Evolutionary conservation across 2,113 vertebrate genomes (phyloP).

Genomic region (Erythrolamprus reginae): DNA sequence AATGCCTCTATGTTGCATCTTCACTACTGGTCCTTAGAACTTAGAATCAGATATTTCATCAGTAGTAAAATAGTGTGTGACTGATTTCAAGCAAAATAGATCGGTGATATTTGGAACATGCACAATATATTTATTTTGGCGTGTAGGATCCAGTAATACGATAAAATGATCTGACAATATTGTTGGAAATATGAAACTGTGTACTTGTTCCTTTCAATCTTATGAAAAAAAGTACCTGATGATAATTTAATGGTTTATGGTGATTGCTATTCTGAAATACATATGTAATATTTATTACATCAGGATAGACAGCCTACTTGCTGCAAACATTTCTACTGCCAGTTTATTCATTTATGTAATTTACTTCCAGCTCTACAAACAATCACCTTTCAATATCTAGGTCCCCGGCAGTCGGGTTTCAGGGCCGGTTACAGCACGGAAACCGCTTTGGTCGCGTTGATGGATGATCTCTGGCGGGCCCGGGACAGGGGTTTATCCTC

Average conservation of each 20-base stretch:
- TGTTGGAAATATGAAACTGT: not conserved
- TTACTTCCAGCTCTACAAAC: not conserved
- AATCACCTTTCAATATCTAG: not conserved
- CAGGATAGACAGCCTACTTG: not conserved
- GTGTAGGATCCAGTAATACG: not conserved
- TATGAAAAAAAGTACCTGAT: not conserved
- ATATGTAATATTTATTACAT: not conserved
- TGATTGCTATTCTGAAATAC: not conserved
- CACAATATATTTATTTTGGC: not conserved
- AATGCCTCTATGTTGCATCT: not conserved
- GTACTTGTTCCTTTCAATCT: not conserved
- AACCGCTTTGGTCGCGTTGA: too few relatives aligned
- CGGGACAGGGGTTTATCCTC: too few relatives aligned
- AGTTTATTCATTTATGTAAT: not conserved
- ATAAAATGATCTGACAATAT: not conserved
- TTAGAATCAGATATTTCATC: not conserved
- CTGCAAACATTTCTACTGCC: not conserved
- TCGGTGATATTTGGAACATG: not conserved
- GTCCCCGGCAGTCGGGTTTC: too few relatives aligned
- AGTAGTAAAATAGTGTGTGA: not conserved
- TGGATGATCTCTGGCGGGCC: too few relatives aligned
- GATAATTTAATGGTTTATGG: not conserved
- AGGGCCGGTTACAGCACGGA: too few relatives aligned
- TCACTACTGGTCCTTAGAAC: not conserved
- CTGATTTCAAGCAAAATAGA: not conserved